These are phyloP conservation scores for Linyphia triangularis DNA, from an alignment of 2,888 invertebrate species.

Conservation along the genomic window DNA sequence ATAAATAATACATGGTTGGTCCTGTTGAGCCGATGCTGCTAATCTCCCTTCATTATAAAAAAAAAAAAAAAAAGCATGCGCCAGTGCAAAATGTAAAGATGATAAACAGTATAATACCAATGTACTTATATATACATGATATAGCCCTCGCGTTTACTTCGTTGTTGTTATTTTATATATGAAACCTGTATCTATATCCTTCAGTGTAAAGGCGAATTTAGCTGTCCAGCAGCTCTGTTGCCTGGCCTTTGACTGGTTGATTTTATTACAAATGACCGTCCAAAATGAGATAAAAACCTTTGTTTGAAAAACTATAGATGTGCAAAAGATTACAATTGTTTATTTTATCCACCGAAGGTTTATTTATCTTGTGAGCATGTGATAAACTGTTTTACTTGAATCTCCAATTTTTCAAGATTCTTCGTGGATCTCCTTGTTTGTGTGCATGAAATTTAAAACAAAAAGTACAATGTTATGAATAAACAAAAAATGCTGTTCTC, in stretches of 20 bases:
- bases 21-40: slow-evolving; percentile 42
- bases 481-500: slow-evolving; percentile 68
- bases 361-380: slow-evolving; percentile 70
- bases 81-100: slow-evolving; percentile 51
- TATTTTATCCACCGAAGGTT: slow-evolving; percentile 67
- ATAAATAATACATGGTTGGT: slow-evolving; percentile 65
- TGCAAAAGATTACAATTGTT: slow-evolving; percentile 58
- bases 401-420: slow-evolving; percentile 57
- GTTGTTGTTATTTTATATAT: slow-evolving; percentile 68
- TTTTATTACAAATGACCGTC: slow-evolving; percentile 73
- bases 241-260: slow-evolving; percentile 67
- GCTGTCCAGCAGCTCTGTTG: slow-evolving; percentile 51
- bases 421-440: slow-evolving; percentile 41
- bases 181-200: slow-evolving; percentile 62
- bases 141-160: slow-evolving; percentile 58
- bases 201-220: slow-evolving; percentile 69
- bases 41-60: slow-evolving; percentile 29
- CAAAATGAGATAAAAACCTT: slow-evolving; percentile 65
- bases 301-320: slow-evolving; percentile 69
- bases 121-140: slow-evolving; percentile 16
- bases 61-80: slow-evolving; percentile 36
- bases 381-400: slow-evolving; percentile 54
- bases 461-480: slow-evolving; percentile 56
- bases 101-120: not conserved
- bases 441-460: slow-evolving; percentile 68